Conservation (phyloP, 2,113 vertebrate species). For the Ictalurus punctatus region DNA sequence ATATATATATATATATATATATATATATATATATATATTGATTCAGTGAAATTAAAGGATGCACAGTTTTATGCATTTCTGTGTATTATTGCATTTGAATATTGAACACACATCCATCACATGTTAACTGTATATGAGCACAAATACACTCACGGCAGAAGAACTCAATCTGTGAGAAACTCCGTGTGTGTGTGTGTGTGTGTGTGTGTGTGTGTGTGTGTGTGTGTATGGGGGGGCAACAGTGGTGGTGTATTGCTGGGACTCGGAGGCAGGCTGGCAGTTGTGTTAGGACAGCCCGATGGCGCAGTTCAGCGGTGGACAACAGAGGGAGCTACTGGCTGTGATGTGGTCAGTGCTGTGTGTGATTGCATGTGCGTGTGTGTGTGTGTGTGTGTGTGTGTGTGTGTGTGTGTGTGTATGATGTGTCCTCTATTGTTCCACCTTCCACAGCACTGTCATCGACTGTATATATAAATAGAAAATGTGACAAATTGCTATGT, state of each 20-base stretch:
- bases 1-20: too few species aligned
- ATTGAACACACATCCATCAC: neutral
- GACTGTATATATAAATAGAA: constrained; percentile 34
- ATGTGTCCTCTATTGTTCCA: constrained; percentile 60
- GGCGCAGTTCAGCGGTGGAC: constrained; percentile 75
- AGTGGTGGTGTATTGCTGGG: constrained; percentile 45
- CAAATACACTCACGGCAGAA: neutral
- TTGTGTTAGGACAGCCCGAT: constrained; percentile 35
- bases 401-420: constrained; percentile 34
- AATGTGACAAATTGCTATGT: constrained; percentile 11
- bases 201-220: constrained; percentile 20
- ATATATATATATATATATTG: too few species aligned
- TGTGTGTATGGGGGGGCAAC: constrained; percentile 32
- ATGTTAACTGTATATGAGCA: neutral
- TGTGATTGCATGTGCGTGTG: constrained; percentile 38
- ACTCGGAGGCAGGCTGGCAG: constrained; percentile 34
- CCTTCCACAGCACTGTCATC: constrained; percentile 32
- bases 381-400: constrained; percentile 32
- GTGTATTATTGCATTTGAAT: neutral
- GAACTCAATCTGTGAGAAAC: constrained; percentile 62
- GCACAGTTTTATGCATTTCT: neutral
- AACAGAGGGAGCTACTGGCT: constrained; percentile 86
- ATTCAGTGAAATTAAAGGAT: neutral
- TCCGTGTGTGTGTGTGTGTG: constrained; percentile 20
- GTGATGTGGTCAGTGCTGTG: constrained; percentile 70